Evolutionary conservation across 2,888 invertebrate species (phyloP).

Genomic region (Tachina fera): DNA sequence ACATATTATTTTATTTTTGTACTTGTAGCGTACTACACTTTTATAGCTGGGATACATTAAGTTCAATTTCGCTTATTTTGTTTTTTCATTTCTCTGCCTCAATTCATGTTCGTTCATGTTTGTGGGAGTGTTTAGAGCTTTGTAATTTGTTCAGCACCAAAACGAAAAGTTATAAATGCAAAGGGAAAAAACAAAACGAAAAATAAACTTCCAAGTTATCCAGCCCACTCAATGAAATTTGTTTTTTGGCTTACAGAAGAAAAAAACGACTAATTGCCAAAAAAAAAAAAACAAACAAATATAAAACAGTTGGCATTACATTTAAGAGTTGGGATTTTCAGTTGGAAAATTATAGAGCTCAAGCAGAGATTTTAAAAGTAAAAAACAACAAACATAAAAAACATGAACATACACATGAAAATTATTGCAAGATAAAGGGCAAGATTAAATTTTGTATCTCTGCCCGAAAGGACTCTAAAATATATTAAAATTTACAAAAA

Average conservation of each 20-base stretch:
- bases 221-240: slow-evolving; percentile 70
- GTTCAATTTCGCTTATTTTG: slow-evolving; percentile 45
- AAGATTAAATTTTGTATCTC: not conserved
- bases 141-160: slow-evolving; percentile 66
- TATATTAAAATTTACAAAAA: not conserved
- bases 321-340: slow-evolving; percentile 39
- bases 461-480: not conserved
- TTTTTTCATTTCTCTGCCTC: slow-evolving; percentile 11
- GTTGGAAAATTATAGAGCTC: slow-evolving; percentile 37
- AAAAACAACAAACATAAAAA: not conserved
- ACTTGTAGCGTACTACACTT: slow-evolving; percentile 20
- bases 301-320: slow-evolving; percentile 46
- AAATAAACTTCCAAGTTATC: slow-evolving; percentile 51
- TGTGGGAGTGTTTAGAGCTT: slow-evolving; percentile 64
- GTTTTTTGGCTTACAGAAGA: slow-evolving; percentile 56
- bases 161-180: slow-evolving; percentile 58
- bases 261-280: slow-evolving; percentile 57
- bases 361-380: not conserved
- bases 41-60: slow-evolving; percentile 57
- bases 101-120: slow-evolving; percentile 57
- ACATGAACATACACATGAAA: not conserved
- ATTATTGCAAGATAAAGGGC: not conserved
- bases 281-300: slow-evolving; percentile 59
- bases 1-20: slow-evolving; percentile 56
- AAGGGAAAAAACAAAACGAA: not conserved